Percentiles rank a stretch among this genome's conserved stretches.
Evolutionary conservation across 2,888 invertebrate genomes (phyloP).

Genomic region (Leptodirus hochenwartii): DNA sequence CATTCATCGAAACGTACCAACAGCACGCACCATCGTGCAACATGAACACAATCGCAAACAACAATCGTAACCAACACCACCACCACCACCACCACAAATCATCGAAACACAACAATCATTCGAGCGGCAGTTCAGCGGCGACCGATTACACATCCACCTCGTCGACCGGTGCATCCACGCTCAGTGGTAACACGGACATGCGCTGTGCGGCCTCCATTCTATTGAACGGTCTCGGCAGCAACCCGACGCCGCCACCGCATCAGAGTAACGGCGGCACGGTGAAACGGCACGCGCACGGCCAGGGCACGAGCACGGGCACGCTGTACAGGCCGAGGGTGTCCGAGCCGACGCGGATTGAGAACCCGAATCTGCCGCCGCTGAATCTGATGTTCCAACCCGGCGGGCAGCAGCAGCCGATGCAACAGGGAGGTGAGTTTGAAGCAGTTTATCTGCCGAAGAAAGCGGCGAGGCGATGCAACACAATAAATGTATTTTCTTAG

Average conservation of each 20-base stretch:
- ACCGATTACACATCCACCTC: too few species aligned
- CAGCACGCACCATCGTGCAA: conserved; percentile 17
- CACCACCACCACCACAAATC: conserved; percentile 4
- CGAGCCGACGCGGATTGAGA: conserved; percentile 64
- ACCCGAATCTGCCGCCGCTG: conserved; percentile 62
- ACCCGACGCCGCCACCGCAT: conserved; percentile 31
- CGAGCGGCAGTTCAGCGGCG: too few species aligned
- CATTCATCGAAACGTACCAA: conserved; percentile 50
- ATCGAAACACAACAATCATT: too few species aligned
- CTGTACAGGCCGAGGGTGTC: conserved; percentile 48
- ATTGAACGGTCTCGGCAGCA: conserved; percentile 30
- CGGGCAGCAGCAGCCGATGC: conserved; percentile 28
- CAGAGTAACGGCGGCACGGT: conserved; percentile 6
- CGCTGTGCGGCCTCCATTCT: conserved; percentile 26
- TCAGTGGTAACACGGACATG: conserved; percentile 25
- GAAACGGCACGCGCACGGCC: neutral
- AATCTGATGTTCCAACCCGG: too few species aligned
- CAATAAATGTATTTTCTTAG: too few species aligned
- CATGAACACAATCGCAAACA: too few species aligned
- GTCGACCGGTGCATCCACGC: conserved; percentile 20
- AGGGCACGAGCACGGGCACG: conserved; percentile 12
- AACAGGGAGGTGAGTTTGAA: too few species aligned
- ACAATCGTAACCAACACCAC: conserved; percentile 4
- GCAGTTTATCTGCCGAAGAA: too few species aligned
- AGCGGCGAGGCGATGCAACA: too few species aligned